These are phyloP conservation scores for Wasmannia auropunctata DNA, from an alignment of 1,140 invertebrate species.

Conservation along the genomic window DNA sequence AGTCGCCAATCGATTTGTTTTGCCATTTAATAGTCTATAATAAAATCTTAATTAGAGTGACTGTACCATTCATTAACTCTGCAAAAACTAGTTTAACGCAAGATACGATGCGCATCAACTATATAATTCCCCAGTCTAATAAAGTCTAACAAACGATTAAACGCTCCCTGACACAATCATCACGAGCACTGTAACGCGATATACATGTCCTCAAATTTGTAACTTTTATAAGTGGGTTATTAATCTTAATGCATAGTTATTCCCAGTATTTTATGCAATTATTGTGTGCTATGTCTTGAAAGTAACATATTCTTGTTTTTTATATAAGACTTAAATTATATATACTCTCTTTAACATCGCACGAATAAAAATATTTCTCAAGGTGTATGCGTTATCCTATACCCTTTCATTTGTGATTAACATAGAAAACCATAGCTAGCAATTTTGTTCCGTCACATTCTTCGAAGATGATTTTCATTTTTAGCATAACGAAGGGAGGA, in stretches of 20 bases:
- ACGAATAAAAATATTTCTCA: neutral
- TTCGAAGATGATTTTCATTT: conserved; percentile 61
- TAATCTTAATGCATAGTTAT: conserved; percentile 29
- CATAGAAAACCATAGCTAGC: conserved; percentile 10
- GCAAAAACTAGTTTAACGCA: conserved; percentile 56
- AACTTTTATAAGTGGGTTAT: conserved; percentile 16
- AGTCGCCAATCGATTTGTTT: conserved; percentile 28
- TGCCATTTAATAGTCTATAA: conserved; percentile 23
- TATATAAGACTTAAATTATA: neutral
- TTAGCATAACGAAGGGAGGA: conserved; percentile 45
- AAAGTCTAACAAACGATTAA: conserved; percentile 80
- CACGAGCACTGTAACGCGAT: neutral
- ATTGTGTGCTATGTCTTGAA: neutral
- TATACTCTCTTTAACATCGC: neutral
- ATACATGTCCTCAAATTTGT: conserved; percentile 5
- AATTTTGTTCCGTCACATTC: conserved; percentile 49
- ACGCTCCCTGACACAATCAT: neutral
- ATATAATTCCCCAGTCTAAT: conserved; percentile 80
- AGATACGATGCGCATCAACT: conserved; percentile 73
- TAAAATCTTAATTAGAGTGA: conserved; percentile 48
- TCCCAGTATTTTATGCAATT: neutral
- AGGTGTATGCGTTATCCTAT: neutral
- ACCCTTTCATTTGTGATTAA: neutral
- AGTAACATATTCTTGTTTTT: neutral
- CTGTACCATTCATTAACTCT: conserved; percentile 42